Conservation (phyloP, 2,113 vertebrate genomes). For the Platycercus adscitus region DNA sequence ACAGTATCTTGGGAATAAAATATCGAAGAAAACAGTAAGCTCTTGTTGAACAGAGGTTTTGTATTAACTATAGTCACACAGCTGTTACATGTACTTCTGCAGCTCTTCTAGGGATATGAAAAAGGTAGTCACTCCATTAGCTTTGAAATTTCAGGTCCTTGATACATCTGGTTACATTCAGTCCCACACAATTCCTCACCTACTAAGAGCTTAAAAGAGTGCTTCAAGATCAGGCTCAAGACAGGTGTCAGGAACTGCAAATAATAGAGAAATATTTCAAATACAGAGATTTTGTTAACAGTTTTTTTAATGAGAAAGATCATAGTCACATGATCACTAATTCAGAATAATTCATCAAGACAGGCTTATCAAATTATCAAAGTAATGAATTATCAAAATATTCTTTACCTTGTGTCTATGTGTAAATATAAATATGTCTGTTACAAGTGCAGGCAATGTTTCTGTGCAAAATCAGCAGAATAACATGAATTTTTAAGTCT, state of each 20-base stretch:
- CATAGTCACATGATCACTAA: neutral
- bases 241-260: neutral
- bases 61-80: rapidly evolving
- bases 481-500: neutral
- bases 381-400: neutral
- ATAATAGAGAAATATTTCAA: neutral
- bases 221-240: neutral
- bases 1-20: neutral
- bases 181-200: neutral
- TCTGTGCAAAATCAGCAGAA: neutral
- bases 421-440: neutral
- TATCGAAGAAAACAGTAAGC: neutral
- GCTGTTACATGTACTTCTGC: neutral
- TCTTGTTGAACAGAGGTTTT: neutral
- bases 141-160: neutral
- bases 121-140: neutral
- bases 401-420: neutral
- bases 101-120: neutral
- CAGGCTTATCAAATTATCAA: neutral
- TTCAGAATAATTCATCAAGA: neutral
- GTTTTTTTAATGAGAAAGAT: neutral
- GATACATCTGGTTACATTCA: neutral
- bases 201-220: neutral
- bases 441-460: neutral
- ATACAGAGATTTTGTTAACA: neutral